phyloP scores from a whole-genome alignment of 2,113 vertebrate genomes.

The Octodon degus region DNA sequence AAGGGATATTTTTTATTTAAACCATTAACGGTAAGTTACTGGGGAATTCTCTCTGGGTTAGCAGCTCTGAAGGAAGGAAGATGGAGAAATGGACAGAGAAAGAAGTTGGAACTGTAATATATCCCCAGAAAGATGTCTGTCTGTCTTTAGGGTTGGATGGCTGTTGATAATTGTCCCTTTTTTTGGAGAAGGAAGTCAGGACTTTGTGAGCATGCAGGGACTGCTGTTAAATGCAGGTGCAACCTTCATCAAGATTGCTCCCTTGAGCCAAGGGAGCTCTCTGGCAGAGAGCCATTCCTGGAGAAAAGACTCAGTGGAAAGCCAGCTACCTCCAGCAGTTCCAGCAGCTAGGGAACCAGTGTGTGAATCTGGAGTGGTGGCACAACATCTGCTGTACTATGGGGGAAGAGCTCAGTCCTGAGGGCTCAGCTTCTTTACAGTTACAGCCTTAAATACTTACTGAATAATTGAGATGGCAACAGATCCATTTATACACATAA shows the following conservation, averaged over 20 bases:
- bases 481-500: background rate
- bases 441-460: conserved; percentile 12
- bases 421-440: background rate
- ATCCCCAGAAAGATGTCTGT: background rate
- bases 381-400: background rate
- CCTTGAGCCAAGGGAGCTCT: background rate
- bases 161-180: background rate
- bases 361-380: background rate
- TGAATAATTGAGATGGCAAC: background rate
- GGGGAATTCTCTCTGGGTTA: background rate
- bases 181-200: background rate
- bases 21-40: background rate
- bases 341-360: background rate
- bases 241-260: background rate
- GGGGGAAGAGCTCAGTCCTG: background rate
- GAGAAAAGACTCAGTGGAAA: background rate
- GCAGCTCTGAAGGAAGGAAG: background rate
- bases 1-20: background rate
- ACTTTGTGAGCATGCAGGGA: background rate
- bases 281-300: background rate
- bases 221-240: background rate
- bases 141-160: background rate
- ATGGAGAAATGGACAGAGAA: background rate
- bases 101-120: background rate
- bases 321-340: background rate